Evolutionary conservation across 37 sponge, comb jelly and placozoan species (phyloP), one percentile per base, ranked within the genome.

Genomic region (Bolinopsis microptera): DNA sequence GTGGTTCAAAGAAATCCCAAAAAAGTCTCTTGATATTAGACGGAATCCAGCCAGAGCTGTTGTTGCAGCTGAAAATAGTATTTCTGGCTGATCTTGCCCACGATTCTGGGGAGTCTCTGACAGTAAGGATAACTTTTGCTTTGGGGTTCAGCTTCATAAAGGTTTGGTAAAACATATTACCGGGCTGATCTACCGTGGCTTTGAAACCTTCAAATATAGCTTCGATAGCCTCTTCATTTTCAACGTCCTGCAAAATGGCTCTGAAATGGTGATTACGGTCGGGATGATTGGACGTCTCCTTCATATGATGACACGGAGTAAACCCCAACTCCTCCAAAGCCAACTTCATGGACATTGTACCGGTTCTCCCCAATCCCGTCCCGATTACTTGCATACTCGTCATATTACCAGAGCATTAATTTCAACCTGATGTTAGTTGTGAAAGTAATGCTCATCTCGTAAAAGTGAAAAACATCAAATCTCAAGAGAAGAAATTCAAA

Each of bases 331-430:
- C 27, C 25, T 86, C 90, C 36, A 86, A 61, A 3, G 90, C 90
- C 30, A 41, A 1, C 31, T 86, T 86, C 38, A 86, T 35, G 16
- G 90, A 38, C 67, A 41, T 5, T 16, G 90, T 86, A 0, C 90
- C 90, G 2, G 90, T 86, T 33, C 90, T 35, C 13, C 90, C 90
- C 67, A 86, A 38, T 16, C 90, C 90, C 1, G 90, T 61, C 30
- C 90, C 90, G 39, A 86, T 86, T 38, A 86, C 90, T 40, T 86
- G 34, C 2, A 86, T 0, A 86, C 39, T 48, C 48, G 90, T 86
- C 90, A 86, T 86, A 5, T 48, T n/a, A n/a, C n/a, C n/a, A n/a
- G n/a, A n/a, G n/a, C n/a, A n/a, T n/a, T n/a, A n/a, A n/a, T n/a
- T n/a, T n/a, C n/a, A n/a, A n/a, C n/a, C n/a, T n/a, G n/a, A n/a